Evolutionary conservation across 1,140 invertebrate species (phyloP).

Genomic region (Chrysomallon squamiferum): DNA sequence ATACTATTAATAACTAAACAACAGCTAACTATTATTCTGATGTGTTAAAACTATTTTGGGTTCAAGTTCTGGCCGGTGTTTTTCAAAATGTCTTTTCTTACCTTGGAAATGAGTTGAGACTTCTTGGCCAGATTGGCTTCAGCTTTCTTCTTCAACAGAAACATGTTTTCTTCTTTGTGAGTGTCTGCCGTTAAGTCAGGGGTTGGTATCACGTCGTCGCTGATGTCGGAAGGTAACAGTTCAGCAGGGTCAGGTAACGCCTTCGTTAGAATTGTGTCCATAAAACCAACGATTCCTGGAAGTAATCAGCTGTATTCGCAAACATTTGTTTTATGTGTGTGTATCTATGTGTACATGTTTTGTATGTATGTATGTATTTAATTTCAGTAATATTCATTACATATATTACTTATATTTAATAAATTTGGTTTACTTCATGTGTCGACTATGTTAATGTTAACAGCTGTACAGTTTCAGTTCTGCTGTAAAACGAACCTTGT

Average conservation of each 20-base stretch:
- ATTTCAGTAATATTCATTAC: not conserved
- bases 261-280: not conserved
- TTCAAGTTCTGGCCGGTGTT: too few species aligned
- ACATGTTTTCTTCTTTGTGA: constrained; percentile 3
- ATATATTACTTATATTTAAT: not conserved
- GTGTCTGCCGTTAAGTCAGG: not conserved
- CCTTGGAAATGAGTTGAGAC: not conserved
- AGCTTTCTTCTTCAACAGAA: not conserved
- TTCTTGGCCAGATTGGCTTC: not conserved
- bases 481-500: not conserved
- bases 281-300: not conserved
- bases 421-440: not conserved
- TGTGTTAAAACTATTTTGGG: too few species aligned
- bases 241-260: not conserved
- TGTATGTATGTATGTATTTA: too few species aligned
- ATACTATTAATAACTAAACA: too few species aligned
- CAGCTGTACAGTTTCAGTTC: too few species aligned
- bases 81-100: too few species aligned
- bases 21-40: too few species aligned
- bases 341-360: not conserved
- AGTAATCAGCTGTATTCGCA: too few species aligned
- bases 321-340: not conserved
- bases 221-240: not conserved
- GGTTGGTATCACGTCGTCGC: not conserved
- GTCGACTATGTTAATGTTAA: too few species aligned